phyloP scores from a whole-genome alignment of 2,888 invertebrate species.

The Melieria omissa region DNA sequence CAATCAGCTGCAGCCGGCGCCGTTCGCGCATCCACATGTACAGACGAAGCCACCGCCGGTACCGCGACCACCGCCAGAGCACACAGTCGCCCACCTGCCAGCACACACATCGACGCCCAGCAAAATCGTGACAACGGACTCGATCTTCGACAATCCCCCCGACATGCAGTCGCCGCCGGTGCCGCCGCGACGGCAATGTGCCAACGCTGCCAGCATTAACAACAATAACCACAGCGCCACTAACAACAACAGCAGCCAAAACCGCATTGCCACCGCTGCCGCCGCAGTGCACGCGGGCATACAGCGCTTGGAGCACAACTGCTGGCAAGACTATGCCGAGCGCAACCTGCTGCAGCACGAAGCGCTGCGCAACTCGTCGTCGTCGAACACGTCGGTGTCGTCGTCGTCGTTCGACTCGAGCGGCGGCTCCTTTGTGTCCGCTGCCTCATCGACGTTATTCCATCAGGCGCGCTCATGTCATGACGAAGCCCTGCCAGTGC shows the following conservation, averaged over 20 bases:
- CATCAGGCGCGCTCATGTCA: slow-evolving; percentile 47
- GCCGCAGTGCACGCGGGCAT: slow-evolving; percentile 59
- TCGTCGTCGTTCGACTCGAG: slow-evolving; percentile 50
- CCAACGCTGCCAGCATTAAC: background rate
- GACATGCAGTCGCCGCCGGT: slow-evolving; percentile 65
- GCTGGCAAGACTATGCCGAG: slow-evolving; percentile 55
- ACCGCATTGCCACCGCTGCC: slow-evolving; percentile 54
- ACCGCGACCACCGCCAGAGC: slow-evolving; percentile 32
- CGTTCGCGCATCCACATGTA: slow-evolving; percentile 43
- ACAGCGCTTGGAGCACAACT: slow-evolving; percentile 57
- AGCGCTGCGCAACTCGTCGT: slow-evolving; percentile 53
- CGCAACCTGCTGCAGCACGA: slow-evolving; percentile 41
- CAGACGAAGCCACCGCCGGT: slow-evolving; percentile 46
- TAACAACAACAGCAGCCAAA: slow-evolving; percentile 43
- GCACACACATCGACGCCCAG: slow-evolving; percentile 15
- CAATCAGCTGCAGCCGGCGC: slow-evolving; percentile 55
- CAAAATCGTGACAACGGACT: slow-evolving; percentile 54
- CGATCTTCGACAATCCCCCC: slow-evolving; percentile 63
- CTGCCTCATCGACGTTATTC: slow-evolving; percentile 57
- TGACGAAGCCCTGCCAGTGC: slow-evolving; percentile 51
- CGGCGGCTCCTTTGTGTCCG: slow-evolving; percentile 59
- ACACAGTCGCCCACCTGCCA: slow-evolving; percentile 28
- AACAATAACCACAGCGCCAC: slow-evolving; percentile 23
- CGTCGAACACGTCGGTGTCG: slow-evolving; percentile 49
- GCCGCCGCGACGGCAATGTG: slow-evolving; percentile 55